Evolutionary conservation across 2,888 invertebrate genomes (phyloP).

Genomic region (Tenthredo distinguenda): DNA sequence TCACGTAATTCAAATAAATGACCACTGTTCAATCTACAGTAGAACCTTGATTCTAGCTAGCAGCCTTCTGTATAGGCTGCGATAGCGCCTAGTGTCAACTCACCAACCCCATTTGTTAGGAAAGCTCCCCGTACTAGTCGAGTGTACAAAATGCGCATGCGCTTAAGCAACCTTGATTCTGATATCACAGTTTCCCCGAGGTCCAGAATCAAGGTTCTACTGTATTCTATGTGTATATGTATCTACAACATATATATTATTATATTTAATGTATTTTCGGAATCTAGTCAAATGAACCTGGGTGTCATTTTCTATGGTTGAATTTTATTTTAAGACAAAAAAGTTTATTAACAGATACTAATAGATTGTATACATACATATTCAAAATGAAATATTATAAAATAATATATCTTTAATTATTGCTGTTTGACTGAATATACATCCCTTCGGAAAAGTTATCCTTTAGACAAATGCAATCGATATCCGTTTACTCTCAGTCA

Average conservation of each 20-base stretch:
- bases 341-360: slow-evolving; percentile 28
- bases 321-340: slow-evolving; percentile 40
- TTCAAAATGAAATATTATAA: slow-evolving; percentile 62
- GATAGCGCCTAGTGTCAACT: not conserved
- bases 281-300: slow-evolving; percentile 29
- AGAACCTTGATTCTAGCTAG: slow-evolving; percentile 25
- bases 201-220: slow-evolving; percentile 1
- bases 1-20: slow-evolving; percentile 40
- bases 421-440: slow-evolving; percentile 1
- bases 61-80: not conserved
- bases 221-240: slow-evolving; percentile 37
- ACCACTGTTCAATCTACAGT: slow-evolving; percentile 29
- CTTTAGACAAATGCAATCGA: not conserved
- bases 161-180: not conserved
- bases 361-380: slow-evolving; percentile 50
- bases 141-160: not conserved
- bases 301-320: slow-evolving; percentile 23
- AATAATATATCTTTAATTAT: slow-evolving; percentile 50
- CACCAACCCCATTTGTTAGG: not conserved
- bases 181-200: not conserved
- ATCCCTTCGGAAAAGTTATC: not conserved
- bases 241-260: slow-evolving; percentile 41
- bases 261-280: slow-evolving; percentile 38
- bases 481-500: not conserved
- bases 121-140: not conserved